A percentile compares a stretch with the other conserved stretches of the same genome.
Evolutionary conservation across 2,797 vertebrate species (phyloP).

Genomic region (Botia almorhae): DNA sequence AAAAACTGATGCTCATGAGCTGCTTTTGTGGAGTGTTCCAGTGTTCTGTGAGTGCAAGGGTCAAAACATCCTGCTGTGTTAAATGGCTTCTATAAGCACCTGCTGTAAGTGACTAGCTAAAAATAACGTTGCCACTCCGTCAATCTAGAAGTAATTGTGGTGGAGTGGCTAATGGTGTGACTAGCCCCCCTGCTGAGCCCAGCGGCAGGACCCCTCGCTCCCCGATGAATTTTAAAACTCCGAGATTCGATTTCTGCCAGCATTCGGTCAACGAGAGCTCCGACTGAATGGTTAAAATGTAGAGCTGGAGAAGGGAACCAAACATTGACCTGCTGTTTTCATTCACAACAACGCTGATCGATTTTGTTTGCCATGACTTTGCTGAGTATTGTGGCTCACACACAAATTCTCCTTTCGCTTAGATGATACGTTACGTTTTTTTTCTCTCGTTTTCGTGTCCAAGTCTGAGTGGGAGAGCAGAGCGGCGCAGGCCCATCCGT

Average conservation of each 20-base stretch:
- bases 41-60: constrained; percentile 29
- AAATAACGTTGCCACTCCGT: constrained; percentile 53
- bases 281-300: constrained; percentile 61
- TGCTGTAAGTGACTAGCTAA: constrained; percentile 57
- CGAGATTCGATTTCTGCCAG: constrained; percentile 53
- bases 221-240: constrained; percentile 52
- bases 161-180: constrained; percentile 55
- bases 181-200: constrained; percentile 51
- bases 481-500: constrained; percentile 62
- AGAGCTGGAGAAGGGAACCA: constrained; percentile 32
- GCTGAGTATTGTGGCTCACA: constrained; percentile 67
- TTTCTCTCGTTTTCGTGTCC: constrained; percentile 48
- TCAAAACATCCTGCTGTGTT: constrained; percentile 42
- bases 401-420: constrained; percentile 25
- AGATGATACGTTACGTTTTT: background rate
- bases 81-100: constrained; percentile 54
- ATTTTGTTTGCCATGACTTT: constrained; percentile 75
- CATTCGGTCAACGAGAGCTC: constrained; percentile 43
- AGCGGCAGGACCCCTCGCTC: constrained; percentile 40
- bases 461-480: constrained; percentile 58
- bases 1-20: no score
- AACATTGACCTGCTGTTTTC: constrained; percentile 67
- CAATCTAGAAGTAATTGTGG: constrained; percentile 57
- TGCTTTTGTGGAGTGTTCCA: constrained; percentile 34
- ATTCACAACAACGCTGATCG: constrained; percentile 71